Conservation (phyloP, 2,797 vertebrate genomes). For the Sternotherus odoratus region DNA sequence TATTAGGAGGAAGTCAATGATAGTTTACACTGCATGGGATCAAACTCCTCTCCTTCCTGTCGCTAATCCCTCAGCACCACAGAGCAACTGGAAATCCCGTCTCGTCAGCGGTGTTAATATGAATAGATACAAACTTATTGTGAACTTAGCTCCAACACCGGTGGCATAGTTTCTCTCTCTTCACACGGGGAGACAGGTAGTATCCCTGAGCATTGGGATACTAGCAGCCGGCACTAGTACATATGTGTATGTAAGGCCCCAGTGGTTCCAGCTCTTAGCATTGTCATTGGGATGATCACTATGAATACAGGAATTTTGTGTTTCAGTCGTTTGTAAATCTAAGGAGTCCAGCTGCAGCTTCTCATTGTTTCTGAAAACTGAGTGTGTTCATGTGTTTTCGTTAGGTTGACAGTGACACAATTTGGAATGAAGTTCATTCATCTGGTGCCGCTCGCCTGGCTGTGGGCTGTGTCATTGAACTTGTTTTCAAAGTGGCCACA, state of each 20-base stretch:
- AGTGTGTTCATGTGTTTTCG: neutral
- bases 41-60: neutral
- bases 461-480: constrained; percentile 95
- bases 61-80: neutral
- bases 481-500: constrained; percentile 95
- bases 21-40: neutral
- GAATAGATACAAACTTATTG: fast-evolving
- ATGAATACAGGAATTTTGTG: neutral
- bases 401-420: constrained; percentile 98
- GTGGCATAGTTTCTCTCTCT: neutral
- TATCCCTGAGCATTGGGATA: neutral
- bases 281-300: neutral
- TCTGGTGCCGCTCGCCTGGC: constrained; percentile 94
- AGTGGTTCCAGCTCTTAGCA: neutral
- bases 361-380: neutral
- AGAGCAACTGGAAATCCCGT: neutral
- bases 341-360: neutral
- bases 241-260: neutral
- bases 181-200: no score
- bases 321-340: fast-evolving
- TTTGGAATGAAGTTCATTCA: constrained; percentile 98
- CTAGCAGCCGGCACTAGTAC: neutral
- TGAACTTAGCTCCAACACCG: fast-evolving
- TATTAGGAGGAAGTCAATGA: neutral
- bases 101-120: neutral